Evolutionary conservation across 2,888 invertebrate genomes (phyloP).

Genomic region (Tenthredo notha): DNA sequence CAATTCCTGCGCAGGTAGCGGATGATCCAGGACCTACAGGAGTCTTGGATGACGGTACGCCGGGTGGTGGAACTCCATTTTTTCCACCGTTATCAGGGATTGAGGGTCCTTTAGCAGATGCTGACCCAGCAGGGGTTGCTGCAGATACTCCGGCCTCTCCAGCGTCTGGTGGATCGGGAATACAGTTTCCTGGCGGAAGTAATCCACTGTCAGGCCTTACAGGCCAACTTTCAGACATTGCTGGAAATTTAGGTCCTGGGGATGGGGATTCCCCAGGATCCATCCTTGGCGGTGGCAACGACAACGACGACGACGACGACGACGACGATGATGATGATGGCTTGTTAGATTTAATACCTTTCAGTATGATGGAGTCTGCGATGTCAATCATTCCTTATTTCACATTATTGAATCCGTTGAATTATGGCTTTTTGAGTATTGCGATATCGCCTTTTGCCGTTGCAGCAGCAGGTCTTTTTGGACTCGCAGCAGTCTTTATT

Average conservation of each 20-base stretch:
- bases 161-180: conserved; percentile 37
- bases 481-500: conserved; percentile 82
- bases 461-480: conserved; percentile 83
- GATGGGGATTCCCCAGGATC: neutral
- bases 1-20: conserved; percentile 48
- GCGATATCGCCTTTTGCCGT: conserved; percentile 84
- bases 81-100: conserved; percentile 35
- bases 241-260: neutral
- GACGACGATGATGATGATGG: conserved; percentile 76
- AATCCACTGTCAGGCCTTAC: conserved; percentile 25
- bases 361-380: conserved; percentile 80
- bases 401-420: conserved; percentile 81
- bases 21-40: conserved; percentile 53
- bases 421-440: conserved; percentile 82
- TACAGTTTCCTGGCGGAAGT: conserved; percentile 39
- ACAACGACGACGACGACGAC: conserved; percentile 56
- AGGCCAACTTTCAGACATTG: neutral
- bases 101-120: conserved; percentile 6
- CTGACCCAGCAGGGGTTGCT: conserved; percentile 30
- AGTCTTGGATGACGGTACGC: conserved; percentile 3
- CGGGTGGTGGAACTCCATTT: conserved; percentile 52
- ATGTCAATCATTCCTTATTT: conserved; percentile 80
- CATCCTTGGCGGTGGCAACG: conserved; percentile 50
- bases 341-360: conserved; percentile 71
- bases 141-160: conserved; percentile 29